These are phyloP conservation scores for Euthynnus affinis DNA, from an alignment of 2,797 vertebrate genomes.

Conservation along the genomic window DNA sequence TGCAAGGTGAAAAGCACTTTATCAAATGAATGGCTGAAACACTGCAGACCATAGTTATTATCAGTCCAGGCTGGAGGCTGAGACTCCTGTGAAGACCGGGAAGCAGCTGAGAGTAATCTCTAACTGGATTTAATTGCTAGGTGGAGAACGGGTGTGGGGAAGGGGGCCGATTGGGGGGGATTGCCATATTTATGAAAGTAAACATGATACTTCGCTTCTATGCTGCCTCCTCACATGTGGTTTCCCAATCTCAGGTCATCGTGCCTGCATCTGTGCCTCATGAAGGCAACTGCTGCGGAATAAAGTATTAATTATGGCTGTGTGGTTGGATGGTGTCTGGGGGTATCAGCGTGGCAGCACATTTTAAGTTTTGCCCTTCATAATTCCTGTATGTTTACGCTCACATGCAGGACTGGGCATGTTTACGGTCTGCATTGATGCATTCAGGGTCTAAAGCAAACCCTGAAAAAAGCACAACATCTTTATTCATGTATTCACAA, in stretches of 20 bases:
- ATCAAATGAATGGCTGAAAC: conserved; percentile 85
- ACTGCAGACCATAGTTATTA: conserved; percentile 81
- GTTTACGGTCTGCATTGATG: conserved; percentile 72
- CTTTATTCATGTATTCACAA: conserved; percentile 77
- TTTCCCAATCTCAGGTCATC: conserved; percentile 86
- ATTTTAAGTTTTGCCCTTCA: conserved; percentile 85
- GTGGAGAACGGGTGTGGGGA: conserved; percentile 62
- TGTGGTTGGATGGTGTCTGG: conserved; percentile 85
- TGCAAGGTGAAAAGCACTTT: conserved; percentile 82
- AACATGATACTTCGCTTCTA: conserved; percentile 81
- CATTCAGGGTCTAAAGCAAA: conserved; percentile 62
- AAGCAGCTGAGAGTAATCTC: conserved; percentile 85
- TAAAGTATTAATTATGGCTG: conserved; percentile 90
- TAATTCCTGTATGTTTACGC: conserved; percentile 83
- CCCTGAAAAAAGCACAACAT: conserved; percentile 53
- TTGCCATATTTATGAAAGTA: conserved; percentile 87
- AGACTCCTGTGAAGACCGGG: conserved; percentile 81
- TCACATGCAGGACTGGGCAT: conserved; percentile 83
- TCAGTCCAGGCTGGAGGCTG: conserved; percentile 81
- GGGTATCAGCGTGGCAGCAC: conserved; percentile 80
- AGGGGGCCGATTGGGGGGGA: conserved; percentile 66
- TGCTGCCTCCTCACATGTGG: conserved; percentile 85
- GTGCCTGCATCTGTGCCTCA: conserved; percentile 83
- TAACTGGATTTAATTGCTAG: conserved; percentile 85
- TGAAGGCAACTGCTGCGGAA: conserved; percentile 85